These are phyloP conservation scores for Corythoichthys intestinalis DNA, from an alignment of 2,113 vertebrate genomes.

Conservation along the genomic window DNA sequence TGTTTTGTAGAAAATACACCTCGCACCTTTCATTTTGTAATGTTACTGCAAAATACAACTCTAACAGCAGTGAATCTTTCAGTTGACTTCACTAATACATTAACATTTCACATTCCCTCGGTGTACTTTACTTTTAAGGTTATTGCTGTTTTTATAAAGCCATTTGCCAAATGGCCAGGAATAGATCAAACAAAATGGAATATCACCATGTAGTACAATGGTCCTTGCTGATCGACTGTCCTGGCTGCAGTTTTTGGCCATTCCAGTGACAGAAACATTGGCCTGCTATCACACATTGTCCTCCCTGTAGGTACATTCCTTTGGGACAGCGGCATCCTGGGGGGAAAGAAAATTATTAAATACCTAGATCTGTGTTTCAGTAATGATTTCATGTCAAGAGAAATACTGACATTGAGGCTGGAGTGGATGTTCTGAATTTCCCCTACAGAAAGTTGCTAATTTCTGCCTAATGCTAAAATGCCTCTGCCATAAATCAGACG, in stretches of 20 bases:
- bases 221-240: slow-evolving; percentile 58
- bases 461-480: background rate
- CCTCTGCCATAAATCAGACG: background rate
- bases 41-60: too few relatives aligned
- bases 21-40: too few relatives aligned
- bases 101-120: background rate
- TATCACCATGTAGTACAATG: slow-evolving; percentile 80
- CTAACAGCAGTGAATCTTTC: too few relatives aligned
- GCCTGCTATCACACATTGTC: slow-evolving; percentile 73
- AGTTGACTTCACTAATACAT: too few relatives aligned
- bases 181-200: background rate
- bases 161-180: background rate
- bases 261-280: slow-evolving; percentile 76
- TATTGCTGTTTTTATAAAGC: slow-evolving; percentile 2
- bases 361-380: background rate
- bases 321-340: slow-evolving; percentile 81
- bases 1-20: too few relatives aligned
- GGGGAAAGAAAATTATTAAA: background rate
- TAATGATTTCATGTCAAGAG: background rate
- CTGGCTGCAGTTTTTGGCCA: slow-evolving; percentile 53
- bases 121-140: background rate
- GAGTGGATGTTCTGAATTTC: background rate
- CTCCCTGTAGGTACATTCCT: slow-evolving; percentile 73
- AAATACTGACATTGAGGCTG: background rate
- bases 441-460: background rate